A percentile compares a stretch with the other conserved stretches of the same genome.
Conservation (phyloP, 2,797 vertebrate species). For the Melanotaenia trifasciata region DNA sequence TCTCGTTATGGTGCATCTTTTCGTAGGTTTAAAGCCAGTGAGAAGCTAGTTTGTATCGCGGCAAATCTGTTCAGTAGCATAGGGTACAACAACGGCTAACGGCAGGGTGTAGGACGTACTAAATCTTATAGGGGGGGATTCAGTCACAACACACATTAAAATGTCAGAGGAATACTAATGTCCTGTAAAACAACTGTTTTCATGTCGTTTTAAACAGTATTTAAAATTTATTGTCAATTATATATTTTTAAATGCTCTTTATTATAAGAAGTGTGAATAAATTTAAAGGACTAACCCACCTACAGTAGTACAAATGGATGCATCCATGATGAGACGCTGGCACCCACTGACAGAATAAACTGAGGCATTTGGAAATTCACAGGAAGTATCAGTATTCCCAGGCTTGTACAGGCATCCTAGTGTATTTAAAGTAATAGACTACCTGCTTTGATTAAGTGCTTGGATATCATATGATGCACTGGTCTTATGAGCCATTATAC, state of each 20-base stretch:
- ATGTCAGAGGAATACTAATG: not conserved
- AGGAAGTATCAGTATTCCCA: conserved; percentile 45
- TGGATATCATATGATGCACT: not conserved
- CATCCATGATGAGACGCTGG: conserved; percentile 52
- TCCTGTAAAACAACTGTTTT: not conserved
- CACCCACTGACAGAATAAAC: conserved; percentile 68
- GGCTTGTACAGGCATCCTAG: not conserved
- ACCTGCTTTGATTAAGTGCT: not conserved
- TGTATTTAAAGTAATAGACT: conserved; percentile 11
- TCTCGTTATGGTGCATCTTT: conserved; percentile 75
- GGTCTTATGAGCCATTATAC: conserved; percentile 46
- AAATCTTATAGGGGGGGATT: conserved; percentile 40
- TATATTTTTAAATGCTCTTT: not conserved
- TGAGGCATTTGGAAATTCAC: conserved; percentile 52
- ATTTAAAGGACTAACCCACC: not conserved
- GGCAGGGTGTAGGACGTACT: conserved; percentile 80
- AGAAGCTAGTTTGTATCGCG: conserved; percentile 68
- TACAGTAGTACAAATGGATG: conserved; percentile 27
- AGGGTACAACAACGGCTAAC: conserved; percentile 80
- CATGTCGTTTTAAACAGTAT: too few relatives aligned
- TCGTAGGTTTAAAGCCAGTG: conserved; percentile 52
- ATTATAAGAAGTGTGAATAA: not conserved
- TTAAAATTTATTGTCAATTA: not conserved
- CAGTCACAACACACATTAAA: not conserved
- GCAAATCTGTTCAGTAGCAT: conserved; percentile 76